Base-by-base conservation (phyloP, 1,140 invertebrate species). In the Pinna nobilis region DNA sequence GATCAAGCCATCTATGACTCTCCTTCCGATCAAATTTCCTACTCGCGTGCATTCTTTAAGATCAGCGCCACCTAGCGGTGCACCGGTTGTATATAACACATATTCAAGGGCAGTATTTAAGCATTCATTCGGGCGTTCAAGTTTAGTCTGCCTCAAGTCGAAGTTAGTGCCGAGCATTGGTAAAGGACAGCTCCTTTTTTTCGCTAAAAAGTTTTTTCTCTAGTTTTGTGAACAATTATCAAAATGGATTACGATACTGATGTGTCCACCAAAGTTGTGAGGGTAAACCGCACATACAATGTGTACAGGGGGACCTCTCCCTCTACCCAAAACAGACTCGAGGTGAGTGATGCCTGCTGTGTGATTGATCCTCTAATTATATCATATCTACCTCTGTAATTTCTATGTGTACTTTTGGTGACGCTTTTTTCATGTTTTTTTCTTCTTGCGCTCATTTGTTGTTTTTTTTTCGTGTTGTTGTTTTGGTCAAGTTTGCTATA, bases 231-330 rank as follows among this genome's bases (percentile, higher is more conserved):
- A 68, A 47, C 37, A 30, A 66, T 28, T 35, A 65, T 7, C 39
- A 77, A 33, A 32, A 76, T 74, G 74, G 77, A 81, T 63, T 78
- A 74, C 72, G 79, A 80, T 70, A 68, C 75, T 18, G 80, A 81
- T 59, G 49, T 81, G 25, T 33, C 23, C 13, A 72, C 69, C 6
- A 73, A 68, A 33, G 35, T 76, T 39, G 68, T 72, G 15, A 78
- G 76, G 44, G 70, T 76, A 33, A 66, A 70, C 37, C 74, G 79
- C 33, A 71, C 81, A 37, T 87, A 86, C 79, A 83, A 86, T 74
- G 84, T 87, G 25, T 87, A 86, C 82, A 69, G 85, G 7, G 86
- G 86, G 15, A 79, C 80, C 41, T 86, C 85, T 9, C 86, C 86
- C 2, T 68, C 81, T 51, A 83, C 84, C 25, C 82, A 83, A 74